phyloP scores from a whole-genome alignment of 2,888 invertebrate species.

The Xanthostigma xanthostigma region DNA sequence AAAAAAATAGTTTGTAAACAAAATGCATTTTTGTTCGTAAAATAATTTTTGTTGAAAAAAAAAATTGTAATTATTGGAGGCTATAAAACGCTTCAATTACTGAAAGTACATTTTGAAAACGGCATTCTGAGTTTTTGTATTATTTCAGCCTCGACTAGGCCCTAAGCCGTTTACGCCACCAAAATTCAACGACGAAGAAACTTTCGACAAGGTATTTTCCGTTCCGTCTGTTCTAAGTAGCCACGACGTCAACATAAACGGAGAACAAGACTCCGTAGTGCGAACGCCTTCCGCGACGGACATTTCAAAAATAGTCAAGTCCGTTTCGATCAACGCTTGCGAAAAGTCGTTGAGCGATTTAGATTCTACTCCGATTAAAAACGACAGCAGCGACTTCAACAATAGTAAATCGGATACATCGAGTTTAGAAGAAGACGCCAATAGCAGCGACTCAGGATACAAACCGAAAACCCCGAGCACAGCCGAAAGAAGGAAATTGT shows the following conservation, averaged over 20 bases:
- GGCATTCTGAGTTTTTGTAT: background rate
- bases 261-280: constrained; percentile 21
- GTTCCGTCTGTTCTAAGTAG: constrained; percentile 56
- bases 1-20: no score
- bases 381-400: constrained; percentile 19
- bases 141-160: constrained; percentile 59
- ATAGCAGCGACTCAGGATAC: constrained; percentile 48
- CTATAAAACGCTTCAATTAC: no score
- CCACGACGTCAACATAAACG: constrained; percentile 20
- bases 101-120: background rate
- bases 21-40: no score
- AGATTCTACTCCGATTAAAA: constrained; percentile 7
- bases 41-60: no score
- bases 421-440: constrained; percentile 44
- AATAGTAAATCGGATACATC: constrained; percentile 45
- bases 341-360: constrained; percentile 1
- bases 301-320: constrained; percentile 24
- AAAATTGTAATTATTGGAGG: no score
- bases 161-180: constrained; percentile 77
- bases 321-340: constrained; percentile 8
- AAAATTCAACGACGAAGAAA: constrained; percentile 54
- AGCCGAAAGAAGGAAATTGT: constrained; percentile 62
- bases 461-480: constrained; percentile 62
- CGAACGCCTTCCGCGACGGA: constrained; percentile 20
- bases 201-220: constrained; percentile 68